Conservation (phyloP, 2,797 vertebrate genomes). For the Diglossa cyanea region DNA sequence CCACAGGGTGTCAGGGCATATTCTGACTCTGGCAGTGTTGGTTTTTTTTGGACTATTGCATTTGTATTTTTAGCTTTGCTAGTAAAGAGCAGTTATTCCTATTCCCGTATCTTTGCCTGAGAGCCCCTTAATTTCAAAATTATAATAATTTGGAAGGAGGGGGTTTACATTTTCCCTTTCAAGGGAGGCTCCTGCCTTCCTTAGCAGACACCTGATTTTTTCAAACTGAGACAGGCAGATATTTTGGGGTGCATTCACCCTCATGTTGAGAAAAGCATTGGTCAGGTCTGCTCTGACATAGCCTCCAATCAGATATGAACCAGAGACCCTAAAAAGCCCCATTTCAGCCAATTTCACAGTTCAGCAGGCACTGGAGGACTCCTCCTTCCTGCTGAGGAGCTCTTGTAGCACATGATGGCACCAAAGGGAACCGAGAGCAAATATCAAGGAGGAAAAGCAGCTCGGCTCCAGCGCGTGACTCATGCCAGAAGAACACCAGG, state of each 20-base stretch:
- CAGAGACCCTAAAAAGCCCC: neutral
- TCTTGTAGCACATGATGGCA: neutral
- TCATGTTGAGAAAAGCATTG: rapidly evolving
- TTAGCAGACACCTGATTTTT: neutral
- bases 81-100: neutral
- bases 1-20: neutral
- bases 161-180: neutral
- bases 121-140: neutral
- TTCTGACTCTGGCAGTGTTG: neutral
- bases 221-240: neutral
- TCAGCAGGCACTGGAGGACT: neutral
- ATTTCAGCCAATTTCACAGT: neutral
- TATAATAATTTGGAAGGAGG: neutral
- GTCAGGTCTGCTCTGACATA: neutral
- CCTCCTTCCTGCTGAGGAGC: neutral
- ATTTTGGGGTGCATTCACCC: neutral
- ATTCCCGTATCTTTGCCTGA: neutral
- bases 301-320: neutral
- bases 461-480: neutral
- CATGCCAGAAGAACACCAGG: neutral
- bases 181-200: neutral
- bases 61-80: neutral
- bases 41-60: neutral
- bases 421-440: slow-evolving; percentile 40
- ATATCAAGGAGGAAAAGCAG: neutral